These are phyloP conservation scores for Caenorhabditis doughertyi DNA, from an alignment of 2,888 invertebrate species.

Conservation along the genomic window DNA sequence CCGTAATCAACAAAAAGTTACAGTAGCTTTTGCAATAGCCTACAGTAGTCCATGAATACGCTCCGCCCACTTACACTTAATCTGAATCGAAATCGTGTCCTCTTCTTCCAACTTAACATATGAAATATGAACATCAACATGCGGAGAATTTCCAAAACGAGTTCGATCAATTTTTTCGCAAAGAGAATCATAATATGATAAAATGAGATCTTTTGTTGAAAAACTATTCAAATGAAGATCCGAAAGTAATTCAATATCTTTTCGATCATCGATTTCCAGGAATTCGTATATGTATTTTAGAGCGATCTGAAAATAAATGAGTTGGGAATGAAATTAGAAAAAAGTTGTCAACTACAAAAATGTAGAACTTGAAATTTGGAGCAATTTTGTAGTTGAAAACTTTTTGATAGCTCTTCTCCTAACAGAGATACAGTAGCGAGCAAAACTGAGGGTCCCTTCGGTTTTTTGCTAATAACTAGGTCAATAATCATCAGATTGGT, in stretches of 20 bases:
- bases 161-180: constrained; percentile 62
- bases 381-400: not conserved
- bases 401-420: not conserved
- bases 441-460: no score
- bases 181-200: constrained; percentile 66
- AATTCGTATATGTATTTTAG: constrained; percentile 63
- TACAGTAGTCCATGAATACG: no score
- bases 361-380: no score
- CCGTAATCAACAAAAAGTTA: no score
- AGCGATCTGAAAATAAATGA: constrained; percentile 38
- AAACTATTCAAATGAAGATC: constrained; percentile 65
- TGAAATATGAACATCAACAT: constrained; percentile 55
- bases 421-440: no score
- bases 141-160: constrained; percentile 40
- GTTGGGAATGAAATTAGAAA: not conserved
- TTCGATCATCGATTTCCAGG: constrained; percentile 56
- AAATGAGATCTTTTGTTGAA: constrained; percentile 67
- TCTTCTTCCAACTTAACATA: constrained; percentile 35
- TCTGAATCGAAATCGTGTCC: constrained; percentile 43
- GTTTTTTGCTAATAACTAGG: no score
- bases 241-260: constrained; percentile 53
- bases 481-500: no score
- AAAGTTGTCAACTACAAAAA: no score
- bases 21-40: no score
- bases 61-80: constrained; percentile 36